Evolutionary conservation across 2,888 invertebrate genomes (phyloP).

Genomic region (Boloria euphrosyne): DNA sequence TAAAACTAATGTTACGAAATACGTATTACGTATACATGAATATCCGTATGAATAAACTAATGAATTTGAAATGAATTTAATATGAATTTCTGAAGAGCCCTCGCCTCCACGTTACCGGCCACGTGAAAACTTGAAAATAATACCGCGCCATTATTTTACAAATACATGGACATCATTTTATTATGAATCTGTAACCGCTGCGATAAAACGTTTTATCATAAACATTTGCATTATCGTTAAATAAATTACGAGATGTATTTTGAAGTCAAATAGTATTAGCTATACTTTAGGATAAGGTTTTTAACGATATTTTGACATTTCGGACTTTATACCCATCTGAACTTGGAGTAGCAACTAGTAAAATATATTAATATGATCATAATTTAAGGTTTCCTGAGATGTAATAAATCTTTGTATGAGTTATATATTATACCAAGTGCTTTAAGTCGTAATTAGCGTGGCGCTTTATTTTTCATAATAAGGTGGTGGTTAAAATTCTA

Average conservation of each 20-base stretch:
- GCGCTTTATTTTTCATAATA: slow-evolving; percentile 66
- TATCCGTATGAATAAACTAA: slow-evolving; percentile 54
- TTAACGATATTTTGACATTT: slow-evolving; percentile 23
- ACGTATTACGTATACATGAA: slow-evolving; percentile 50
- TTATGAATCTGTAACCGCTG: slow-evolving; percentile 67
- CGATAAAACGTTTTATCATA: slow-evolving; percentile 59
- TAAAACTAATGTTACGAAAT: slow-evolving; percentile 51
- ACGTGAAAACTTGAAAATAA: slow-evolving; percentile 61
- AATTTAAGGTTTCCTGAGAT: slow-evolving; percentile 41
- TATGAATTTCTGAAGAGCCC: slow-evolving; percentile 57
- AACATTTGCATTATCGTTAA: slow-evolving; percentile 52
- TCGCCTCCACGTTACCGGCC: slow-evolving; percentile 56
- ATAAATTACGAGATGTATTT: slow-evolving; percentile 50
- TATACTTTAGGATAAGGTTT: slow-evolving; percentile 43
- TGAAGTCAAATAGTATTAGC: slow-evolving; percentile 45
- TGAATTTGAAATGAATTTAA: slow-evolving; percentile 64
- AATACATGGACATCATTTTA: slow-evolving; percentile 64
- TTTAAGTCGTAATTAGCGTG: slow-evolving; percentile 74
- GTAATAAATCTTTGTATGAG: slow-evolving; percentile 55
- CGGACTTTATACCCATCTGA: neutral
- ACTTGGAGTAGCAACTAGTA: slow-evolving; percentile 24
- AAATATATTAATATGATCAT: slow-evolving; percentile 43
- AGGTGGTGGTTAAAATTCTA: slow-evolving; percentile 69
- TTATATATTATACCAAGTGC: slow-evolving; percentile 64
- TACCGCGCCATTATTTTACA: slow-evolving; percentile 55